These are phyloP conservation scores for Marronus borbonicus DNA, from an alignment of 2,888 invertebrate species.

Conservation along the genomic window DNA sequence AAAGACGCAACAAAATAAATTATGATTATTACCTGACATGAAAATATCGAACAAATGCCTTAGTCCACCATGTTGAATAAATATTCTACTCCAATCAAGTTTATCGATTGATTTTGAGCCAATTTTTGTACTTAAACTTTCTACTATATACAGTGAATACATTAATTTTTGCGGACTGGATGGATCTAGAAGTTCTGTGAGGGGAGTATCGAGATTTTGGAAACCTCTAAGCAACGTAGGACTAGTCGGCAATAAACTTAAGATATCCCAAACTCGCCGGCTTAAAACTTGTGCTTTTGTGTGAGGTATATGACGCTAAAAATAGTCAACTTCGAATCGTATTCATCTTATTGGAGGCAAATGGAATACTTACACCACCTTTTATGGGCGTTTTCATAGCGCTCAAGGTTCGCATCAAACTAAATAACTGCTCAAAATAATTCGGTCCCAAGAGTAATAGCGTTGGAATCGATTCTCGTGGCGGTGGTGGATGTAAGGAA, in stretches of 20 bases:
- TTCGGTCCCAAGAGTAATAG: conserved; percentile 86
- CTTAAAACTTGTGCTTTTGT: conserved; percentile 92
- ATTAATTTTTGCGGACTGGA: conserved; percentile 94
- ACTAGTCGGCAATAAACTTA: conserved; percentile 92
- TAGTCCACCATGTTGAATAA: conserved; percentile 90
- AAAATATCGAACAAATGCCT: conserved; percentile 93
- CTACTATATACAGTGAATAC: conserved; percentile 95
- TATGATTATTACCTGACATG: conserved; percentile 79
- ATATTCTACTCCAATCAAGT: conserved; percentile 81
- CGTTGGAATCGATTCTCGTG: conserved; percentile 89
- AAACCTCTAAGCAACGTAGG: conserved; percentile 89
- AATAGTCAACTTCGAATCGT: conserved; percentile 3
- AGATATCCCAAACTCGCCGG: conserved; percentile 94
- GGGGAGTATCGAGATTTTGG: conserved; percentile 80
- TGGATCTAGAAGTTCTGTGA: conserved; percentile 87
- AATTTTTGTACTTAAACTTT: conserved; percentile 74
- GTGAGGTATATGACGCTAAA: conserved; percentile 73
- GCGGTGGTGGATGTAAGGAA: conserved; percentile 89
- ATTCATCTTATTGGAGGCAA: background rate
- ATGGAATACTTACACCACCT: conserved; percentile 73
- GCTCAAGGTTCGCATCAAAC: conserved; percentile 91
- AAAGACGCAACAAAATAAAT: background rate
- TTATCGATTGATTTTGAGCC: conserved; percentile 59
- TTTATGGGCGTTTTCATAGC: conserved; percentile 87
- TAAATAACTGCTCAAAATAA: conserved; percentile 93